Conservation (phyloP, 1,140 invertebrate species). For the Ceratitis capitata region DNA sequence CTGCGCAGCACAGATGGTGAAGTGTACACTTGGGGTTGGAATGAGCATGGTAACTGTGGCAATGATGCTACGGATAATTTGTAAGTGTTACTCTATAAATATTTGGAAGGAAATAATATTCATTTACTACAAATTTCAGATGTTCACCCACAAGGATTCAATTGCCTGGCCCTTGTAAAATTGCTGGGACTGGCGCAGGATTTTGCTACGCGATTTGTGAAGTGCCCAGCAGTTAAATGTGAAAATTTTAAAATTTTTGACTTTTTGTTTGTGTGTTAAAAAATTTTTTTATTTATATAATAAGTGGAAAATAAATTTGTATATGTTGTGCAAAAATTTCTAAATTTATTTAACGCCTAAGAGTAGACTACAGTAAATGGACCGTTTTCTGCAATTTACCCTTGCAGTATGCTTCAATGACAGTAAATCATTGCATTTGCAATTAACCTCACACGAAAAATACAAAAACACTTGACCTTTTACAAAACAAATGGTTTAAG, state of each 20-base stretch:
- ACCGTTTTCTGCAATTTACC: neutral
- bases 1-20: constrained; percentile 67
- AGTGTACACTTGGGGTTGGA: constrained; percentile 88
- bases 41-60: constrained; percentile 90
- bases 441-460: constrained; percentile 14
- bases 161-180: constrained; percentile 49
- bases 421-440: constrained; percentile 8
- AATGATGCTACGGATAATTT: constrained; percentile 74
- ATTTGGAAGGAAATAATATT: neutral
- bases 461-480: constrained; percentile 3
- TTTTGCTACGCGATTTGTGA: constrained; percentile 61
- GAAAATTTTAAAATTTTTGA: neutral
- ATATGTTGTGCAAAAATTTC: neutral
- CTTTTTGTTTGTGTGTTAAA: neutral
- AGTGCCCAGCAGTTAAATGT: neutral
- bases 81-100: constrained; percentile 44
- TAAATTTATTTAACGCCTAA: neutral
- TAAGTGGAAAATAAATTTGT: neutral
- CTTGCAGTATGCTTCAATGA: neutral
- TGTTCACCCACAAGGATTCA: constrained; percentile 51
- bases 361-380: neutral
- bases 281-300: neutral
- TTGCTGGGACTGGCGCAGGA: constrained; percentile 59
- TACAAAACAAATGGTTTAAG: constrained; percentile 1
- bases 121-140: constrained; percentile 45